Evolutionary conservation across 2,113 vertebrate genomes (phyloP), one percentile per base, ranked within the genome.

Genomic region (Leptobrachium ailaonicum): DNA sequence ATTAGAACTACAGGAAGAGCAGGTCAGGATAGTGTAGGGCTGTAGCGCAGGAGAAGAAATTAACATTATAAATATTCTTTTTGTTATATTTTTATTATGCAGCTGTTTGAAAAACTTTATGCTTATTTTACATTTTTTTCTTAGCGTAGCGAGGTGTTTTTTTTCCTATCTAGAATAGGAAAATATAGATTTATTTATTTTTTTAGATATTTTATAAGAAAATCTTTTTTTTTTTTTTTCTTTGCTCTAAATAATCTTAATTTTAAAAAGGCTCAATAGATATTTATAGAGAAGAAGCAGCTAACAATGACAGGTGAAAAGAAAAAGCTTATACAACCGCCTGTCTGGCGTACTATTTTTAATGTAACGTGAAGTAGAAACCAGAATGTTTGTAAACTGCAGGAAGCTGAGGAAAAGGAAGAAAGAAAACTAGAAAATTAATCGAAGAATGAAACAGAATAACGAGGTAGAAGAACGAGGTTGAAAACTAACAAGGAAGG

Each of bases 1-100:
- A 6, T 20, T 56, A 80, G 78, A 80, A 45, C 70, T 58, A 73
- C 56, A 50, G 78, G 78, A 74, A 80, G 78, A 80, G 78, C 78
- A 79, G n/a, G n/a, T 3, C 13, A 53, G 45, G 41, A 2, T 1
- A 45, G 42, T 32, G 41, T 45, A 32, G 20, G 20, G 1, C 3
- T 43, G 12, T 56, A 64, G 14, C 42, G 60, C 13, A 11, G 10
- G 20, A 45, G 20, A 1, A 0, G 5, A 20, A 1, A 6, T 50
- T 64, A 12, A 9, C 5, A 7, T 72, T 60, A 41, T 14, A 32
- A 32, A 32, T 47, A 2, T 1, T 47, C 14, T 56, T n/a, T 10
- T 41, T 54, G 20, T 32, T 32, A 32, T 32, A 32, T 20, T 56
- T 58, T 66, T 66, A 14, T 2, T 13, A n/a, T 20, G 20, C 6